Evolutionary conservation across 2,797 vertebrate genomes (phyloP), one percentile per base, ranked within the genome.

Genomic region (Gymnoscopelus microlampas): DNA sequence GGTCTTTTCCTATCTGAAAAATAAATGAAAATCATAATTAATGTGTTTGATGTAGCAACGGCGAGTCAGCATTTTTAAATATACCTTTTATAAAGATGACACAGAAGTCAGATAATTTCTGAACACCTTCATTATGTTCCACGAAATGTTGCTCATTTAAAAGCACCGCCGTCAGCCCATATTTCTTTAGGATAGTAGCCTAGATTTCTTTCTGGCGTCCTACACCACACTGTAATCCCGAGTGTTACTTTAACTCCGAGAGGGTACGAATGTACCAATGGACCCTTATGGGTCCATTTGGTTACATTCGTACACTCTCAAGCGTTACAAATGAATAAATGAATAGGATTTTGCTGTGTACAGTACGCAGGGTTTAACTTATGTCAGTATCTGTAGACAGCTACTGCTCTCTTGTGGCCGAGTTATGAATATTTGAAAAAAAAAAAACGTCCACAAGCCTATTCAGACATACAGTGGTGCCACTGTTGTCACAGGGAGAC

Each of bases 401-500:
- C 32, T 88, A 90, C 88, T 91, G 89, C 87, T 89, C 87, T 73
- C 90, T 70, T 75, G 87, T 90, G 89, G 87, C 14, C 67, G 66
- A 32, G 0, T 53, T 14, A 11, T 48, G 44, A 1, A 67, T 9
- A 23, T 39, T 29, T 11, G 3, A 9, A 5, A 2, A 61, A 6
- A 66, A 48, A 24, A 13, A n/a, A 54, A 15, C 29, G 4, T 10
- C 4, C 4, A 53, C 15, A 49, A 10, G 39, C 26, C 2, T 44
- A 47, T 23, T 5, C 29, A 10, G 7, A 62, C n/a, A 13, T 15
- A 51, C 50, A 51, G 50, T 15, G n/a, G 50, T 51, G 50, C 12
- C 39, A 44, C n/a, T 51, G n/a, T 51, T n/a, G 12, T 51, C 50
- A 51, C 50, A 51, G 50, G 50, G 50, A 44, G 39, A 44, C 39